phyloP scores from a whole-genome alignment of 2,797 vertebrate genomes.

The Hafferia zeledoni region DNA sequence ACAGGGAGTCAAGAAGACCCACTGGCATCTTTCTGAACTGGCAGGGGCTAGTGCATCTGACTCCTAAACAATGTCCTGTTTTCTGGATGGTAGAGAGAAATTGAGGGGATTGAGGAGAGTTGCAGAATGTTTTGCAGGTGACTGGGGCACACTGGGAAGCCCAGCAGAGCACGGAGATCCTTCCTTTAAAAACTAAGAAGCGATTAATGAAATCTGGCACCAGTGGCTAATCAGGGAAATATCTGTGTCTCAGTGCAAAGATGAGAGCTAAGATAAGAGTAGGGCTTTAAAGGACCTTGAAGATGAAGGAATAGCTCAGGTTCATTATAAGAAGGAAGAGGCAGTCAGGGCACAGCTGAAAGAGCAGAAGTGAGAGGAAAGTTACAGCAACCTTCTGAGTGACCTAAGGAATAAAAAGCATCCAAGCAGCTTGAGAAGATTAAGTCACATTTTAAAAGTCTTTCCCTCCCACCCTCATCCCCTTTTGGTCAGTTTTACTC shows the following conservation, averaged over 20 bases:
- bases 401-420: not conserved
- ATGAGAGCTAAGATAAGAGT: constrained; percentile 20
- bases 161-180: not conserved
- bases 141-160: not conserved
- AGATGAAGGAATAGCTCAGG: not conserved
- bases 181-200: constrained; percentile 17
- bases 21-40: not conserved
- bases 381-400: constrained; percentile 30
- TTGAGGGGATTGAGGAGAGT: accelerated
- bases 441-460: constrained; percentile 14
- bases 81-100: not conserved
- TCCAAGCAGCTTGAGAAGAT: constrained; percentile 4
- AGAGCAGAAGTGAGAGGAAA: constrained; percentile 8
- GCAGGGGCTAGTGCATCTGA: accelerated
- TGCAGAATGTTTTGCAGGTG: not conserved
- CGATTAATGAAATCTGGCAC: constrained; percentile 36
- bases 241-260: constrained; percentile 16
- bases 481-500: constrained; percentile 10
- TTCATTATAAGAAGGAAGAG: not conserved
- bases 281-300: constrained; percentile 37
- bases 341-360: not conserved
- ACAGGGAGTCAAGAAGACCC: accelerated
- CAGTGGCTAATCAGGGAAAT: constrained; percentile 12
- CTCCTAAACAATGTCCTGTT: not conserved
- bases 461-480: not conserved